Percentiles rank a stretch among this genome's conserved stretches.
These are phyloP conservation scores for Argyresthia goedartella DNA, from an alignment of 2,888 invertebrate genomes.

Conservation along the genomic window DNA sequence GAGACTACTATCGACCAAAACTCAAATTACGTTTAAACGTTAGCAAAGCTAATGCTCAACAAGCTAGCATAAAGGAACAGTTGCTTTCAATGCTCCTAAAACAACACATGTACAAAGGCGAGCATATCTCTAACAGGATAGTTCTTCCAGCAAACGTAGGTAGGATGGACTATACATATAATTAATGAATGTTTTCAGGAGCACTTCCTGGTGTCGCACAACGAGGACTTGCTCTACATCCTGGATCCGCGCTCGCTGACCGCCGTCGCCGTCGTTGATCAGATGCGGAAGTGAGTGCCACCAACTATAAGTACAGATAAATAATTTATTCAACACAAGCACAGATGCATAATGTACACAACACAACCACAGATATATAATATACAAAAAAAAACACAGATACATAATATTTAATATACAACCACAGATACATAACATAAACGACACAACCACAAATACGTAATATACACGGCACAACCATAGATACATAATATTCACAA, in stretches of 20 bases:
- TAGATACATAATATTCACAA: no score
- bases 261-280: slow-evolving; percentile 76
- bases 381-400: neutral
- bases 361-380: neutral
- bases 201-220: slow-evolving; percentile 81
- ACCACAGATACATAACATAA: neutral
- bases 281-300: slow-evolving; percentile 65
- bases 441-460: neutral
- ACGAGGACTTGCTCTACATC: slow-evolving; percentile 78
- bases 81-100: no score
- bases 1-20: no score
- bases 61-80: no score
- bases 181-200: slow-evolving; percentile 49
- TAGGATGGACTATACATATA: no score
- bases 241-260: slow-evolving; percentile 79
- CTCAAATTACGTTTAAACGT: no score
- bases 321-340: neutral
- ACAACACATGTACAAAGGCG: no score
- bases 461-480: neutral
- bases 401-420: no score
- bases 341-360: neutral
- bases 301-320: no score
- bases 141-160: no score
- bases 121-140: no score
- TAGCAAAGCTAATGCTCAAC: no score